phyloP scores from a whole-genome alignment of 35 echinoderm and acorn worm genomes.

The Stichopus chloronotus region DNA sequence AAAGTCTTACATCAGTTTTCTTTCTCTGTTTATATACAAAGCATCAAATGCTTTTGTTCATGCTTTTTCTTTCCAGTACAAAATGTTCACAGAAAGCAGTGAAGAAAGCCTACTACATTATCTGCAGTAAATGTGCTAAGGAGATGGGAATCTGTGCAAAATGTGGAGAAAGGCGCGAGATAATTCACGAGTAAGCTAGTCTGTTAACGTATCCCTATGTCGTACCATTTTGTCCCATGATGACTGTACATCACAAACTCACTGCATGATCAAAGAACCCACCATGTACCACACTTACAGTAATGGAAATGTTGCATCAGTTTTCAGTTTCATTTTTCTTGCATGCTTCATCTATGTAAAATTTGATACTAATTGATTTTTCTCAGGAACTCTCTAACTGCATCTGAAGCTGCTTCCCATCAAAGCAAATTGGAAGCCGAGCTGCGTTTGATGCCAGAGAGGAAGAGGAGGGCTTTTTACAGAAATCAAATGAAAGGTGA shows the following conservation, averaged over 20 bases:
- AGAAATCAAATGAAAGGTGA: slow-evolving; percentile 45
- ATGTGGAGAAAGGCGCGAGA: slow-evolving; percentile 65
- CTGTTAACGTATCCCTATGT: not conserved
- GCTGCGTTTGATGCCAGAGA: slow-evolving; percentile 65
- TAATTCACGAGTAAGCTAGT: slow-evolving; percentile 56
- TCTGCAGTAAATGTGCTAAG: slow-evolving; percentile 73
- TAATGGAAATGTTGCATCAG: not conserved
- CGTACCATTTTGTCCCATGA: too few species aligned
- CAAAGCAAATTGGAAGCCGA: slow-evolving; percentile 60
- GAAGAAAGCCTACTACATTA: slow-evolving; percentile 80
- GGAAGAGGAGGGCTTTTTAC: slow-evolving; percentile 69
- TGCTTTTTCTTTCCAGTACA: slow-evolving; percentile 67
- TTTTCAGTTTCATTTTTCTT: not conserved
- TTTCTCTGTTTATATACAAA: too few species aligned
- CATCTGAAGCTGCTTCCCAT: slow-evolving; percentile 50
- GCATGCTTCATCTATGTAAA: not conserved
- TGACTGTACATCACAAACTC: too few species aligned
- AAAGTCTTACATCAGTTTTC: too few species aligned
- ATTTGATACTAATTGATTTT: slow-evolving; percentile 6
- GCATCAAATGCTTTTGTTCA: not conserved
- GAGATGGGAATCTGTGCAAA: slow-evolving; percentile 72
- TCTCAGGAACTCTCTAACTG: slow-evolving; percentile 38
- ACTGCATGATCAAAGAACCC: too few species aligned
- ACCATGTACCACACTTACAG: too few species aligned
- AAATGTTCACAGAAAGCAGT: slow-evolving; percentile 83